These are phyloP conservation scores for Diacarnus erythraeanus DNA, from an alignment of 37 sponge, comb jelly and placozoan species.

Conservation along the genomic window DNA sequence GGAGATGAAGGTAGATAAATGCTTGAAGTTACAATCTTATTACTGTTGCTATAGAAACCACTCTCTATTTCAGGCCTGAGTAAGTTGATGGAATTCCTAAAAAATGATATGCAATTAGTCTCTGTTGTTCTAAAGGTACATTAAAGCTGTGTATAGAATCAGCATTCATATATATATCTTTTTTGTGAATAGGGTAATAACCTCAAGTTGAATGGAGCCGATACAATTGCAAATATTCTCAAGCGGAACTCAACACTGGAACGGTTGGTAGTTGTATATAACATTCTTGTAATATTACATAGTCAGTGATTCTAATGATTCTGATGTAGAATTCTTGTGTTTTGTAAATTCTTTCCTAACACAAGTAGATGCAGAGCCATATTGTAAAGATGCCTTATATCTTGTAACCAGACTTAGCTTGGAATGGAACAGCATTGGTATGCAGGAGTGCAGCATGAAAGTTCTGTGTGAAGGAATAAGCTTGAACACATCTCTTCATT, in stretches of 20 bases:
- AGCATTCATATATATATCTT: neutral
- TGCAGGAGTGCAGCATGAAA: neutral
- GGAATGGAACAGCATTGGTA: neutral
- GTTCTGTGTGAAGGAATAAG: neutral
- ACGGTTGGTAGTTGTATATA: neutral
- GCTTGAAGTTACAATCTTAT: neutral
- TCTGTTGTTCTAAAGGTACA: neutral
- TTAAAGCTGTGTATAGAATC: neutral
- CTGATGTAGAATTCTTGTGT: too few species aligned
- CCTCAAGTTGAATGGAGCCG: neutral
- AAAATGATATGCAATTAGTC: neutral
- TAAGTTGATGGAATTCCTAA: conserved; percentile 9
- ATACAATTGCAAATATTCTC: neutral
- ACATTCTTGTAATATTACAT: neutral
- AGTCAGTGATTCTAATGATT: neutral
- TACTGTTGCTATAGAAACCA: too few species aligned
- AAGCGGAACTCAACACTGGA: neutral
- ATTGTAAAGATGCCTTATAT: too few species aligned
- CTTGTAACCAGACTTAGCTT: conserved; percentile 1
- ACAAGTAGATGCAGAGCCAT: too few species aligned
- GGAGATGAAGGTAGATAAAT: conserved; percentile 17
- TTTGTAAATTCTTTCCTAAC: too few species aligned
- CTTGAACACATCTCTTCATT: neutral
- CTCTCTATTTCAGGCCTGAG: neutral
- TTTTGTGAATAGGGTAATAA: neutral